phyloP scores from a whole-genome alignment of 2,113 vertebrate genomes.

The Talpa occidentalis region DNA sequence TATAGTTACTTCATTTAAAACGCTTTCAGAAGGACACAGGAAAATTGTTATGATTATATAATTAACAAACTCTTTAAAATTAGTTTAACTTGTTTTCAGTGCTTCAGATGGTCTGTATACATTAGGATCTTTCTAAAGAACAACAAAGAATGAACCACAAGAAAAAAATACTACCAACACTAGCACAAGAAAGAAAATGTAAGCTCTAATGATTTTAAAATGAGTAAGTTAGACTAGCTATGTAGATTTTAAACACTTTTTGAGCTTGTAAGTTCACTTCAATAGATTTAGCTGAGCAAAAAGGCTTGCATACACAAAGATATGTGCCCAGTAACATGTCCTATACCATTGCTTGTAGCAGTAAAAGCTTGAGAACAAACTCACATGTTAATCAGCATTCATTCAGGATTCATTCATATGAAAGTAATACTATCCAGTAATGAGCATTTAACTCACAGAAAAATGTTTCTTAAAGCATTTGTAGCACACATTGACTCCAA shows the following conservation, averaged over 20 bases:
- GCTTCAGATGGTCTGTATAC: neutral
- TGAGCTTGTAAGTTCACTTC: neutral
- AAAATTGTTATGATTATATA: slow-evolving; percentile 12
- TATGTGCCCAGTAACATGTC: neutral
- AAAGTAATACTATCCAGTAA: neutral
- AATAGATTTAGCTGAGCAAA: neutral
- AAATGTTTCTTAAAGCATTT: neutral
- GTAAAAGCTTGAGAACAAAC: neutral
- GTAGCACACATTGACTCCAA: neutral
- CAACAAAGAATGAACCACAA: slow-evolving; percentile 5
- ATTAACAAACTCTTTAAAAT: neutral
- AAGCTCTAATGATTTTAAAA: slow-evolving; percentile 5
- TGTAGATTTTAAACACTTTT: neutral
- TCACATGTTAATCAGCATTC: neutral
- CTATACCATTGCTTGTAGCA: neutral
- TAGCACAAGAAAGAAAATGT: neutral
- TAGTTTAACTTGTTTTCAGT: neutral
- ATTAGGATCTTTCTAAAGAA: slow-evolving; percentile 34
- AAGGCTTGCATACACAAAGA: neutral
- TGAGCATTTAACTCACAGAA: slow-evolving; percentile 14
- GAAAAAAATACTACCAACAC: neutral
- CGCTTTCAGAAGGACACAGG: neutral
- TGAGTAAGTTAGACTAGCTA: neutral
- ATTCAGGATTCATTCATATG: neutral
- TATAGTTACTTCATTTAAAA: slow-evolving; percentile 7